phyloP scores from a whole-genome alignment of 2,113 vertebrate species.

The Cygnus atratus region DNA sequence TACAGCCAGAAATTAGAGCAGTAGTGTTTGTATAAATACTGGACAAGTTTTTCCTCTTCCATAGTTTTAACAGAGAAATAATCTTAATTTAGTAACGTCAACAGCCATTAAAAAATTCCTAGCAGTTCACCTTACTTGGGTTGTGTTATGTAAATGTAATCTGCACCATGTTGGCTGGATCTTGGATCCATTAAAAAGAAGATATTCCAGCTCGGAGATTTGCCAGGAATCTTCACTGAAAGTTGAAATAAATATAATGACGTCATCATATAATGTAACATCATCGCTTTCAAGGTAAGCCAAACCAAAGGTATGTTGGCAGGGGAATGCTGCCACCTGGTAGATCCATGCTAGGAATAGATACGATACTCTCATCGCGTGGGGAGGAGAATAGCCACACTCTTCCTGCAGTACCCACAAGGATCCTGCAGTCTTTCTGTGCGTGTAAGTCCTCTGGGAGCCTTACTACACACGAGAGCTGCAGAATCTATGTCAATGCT shows the following conservation, averaged over 20 bases:
- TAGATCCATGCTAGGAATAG: conserved; percentile 59
- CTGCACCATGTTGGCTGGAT: conserved; percentile 4
- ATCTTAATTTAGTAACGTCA: conserved; percentile 37
- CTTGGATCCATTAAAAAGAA: conserved; percentile 45
- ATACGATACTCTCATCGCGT: background rate
- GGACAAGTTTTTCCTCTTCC: background rate
- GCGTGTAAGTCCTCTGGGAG: background rate
- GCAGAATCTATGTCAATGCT: conserved; percentile 52
- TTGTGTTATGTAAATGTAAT: conserved; percentile 22
- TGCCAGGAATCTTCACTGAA: conserved; percentile 52
- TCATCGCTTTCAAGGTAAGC: conserved; percentile 61
- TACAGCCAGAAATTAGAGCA: background rate
- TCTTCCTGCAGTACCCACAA: conserved; percentile 19
- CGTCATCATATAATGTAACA: conserved; percentile 60
- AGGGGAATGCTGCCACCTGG: conserved; percentile 54
- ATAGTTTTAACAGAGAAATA: conserved; percentile 29
- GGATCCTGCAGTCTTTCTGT: conserved; percentile 21
- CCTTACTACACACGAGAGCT: background rate
- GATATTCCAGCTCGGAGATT: conserved; percentile 46
- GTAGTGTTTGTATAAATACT: background rate
- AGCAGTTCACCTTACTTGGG: conserved; percentile 26
- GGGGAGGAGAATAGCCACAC: conserved; percentile 2
- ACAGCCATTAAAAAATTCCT: background rate
- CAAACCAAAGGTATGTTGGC: conserved; percentile 69
- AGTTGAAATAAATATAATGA: conserved; percentile 64